Evolutionary conservation across 2,888 invertebrate species (phyloP), one percentile per base, ranked within the genome.

Genomic region (Andricus curvator): DNA sequence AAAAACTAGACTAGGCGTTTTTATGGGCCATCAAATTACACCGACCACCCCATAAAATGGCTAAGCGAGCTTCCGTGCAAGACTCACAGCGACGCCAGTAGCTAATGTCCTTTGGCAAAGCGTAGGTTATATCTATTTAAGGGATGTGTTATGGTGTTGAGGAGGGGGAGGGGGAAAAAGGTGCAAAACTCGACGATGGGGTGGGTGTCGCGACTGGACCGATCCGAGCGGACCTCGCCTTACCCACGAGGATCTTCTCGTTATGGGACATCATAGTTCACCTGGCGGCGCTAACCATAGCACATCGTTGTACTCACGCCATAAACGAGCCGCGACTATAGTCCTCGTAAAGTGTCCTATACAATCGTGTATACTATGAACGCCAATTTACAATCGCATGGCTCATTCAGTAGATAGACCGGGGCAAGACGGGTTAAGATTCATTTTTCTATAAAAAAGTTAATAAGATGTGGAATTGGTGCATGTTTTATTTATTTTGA

Each of bases 21-120:
- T 92, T 92, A 92, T 92, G 92, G 91, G 90, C 92, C 92, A 92
- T 92, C 91, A 92, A 92, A 92, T 92, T 92, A 92, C 92, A 89
- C 88, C 90, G 89, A 90, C 92, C 91, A 92, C 90, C 92, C 92
- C 91, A 92, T 92, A 92, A 92, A 92, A 91, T 91, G 90, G 89
- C 92, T 90, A 91, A 92, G 89, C 90, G 90, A 88, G 89, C 91
- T 92, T 90, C 91, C 90, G 91, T 90, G 90, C 90, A 90, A 92
- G 90, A 89, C 88, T 85, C 88, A 78, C 83, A 88, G 85, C 82
- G 83, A 84, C 85, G 83, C 83, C 84, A 62, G 56, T 85, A 85
- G 86, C 88, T 89, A 88, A 90, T 90, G 90, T 89, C 88, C 85
- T 87, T 88, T 86, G 80, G 80, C 80, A 78, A 81, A 80, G 44